Evolutionary conservation across 2,113 vertebrate genomes (phyloP).

Genomic region (Notothenia coriiceps): DNA sequence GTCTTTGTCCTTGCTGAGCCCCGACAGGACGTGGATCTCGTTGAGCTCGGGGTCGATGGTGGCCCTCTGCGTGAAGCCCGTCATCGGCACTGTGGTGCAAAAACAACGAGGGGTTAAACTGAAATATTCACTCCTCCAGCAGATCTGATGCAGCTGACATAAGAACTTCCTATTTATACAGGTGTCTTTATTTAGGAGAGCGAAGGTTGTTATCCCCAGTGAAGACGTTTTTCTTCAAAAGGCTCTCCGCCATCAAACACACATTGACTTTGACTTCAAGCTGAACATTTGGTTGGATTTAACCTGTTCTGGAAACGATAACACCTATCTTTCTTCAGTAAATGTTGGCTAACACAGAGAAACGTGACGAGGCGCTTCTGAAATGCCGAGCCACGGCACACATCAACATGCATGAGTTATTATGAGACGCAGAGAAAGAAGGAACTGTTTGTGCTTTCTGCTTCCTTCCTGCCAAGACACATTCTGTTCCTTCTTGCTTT

Average conservation of each 20-base stretch:
- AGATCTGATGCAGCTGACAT: neutral
- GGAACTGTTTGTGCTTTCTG: slow-evolving; percentile 48
- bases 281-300: too few species aligned
- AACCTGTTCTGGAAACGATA: too few species aligned
- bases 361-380: neutral
- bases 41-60: slow-evolving; percentile 98
- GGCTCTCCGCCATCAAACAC: too few species aligned
- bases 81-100: slow-evolving; percentile 92
- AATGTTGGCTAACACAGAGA: neutral
- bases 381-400: slow-evolving; percentile 3
- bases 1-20: slow-evolving; percentile 99
- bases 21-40: slow-evolving; percentile 98
- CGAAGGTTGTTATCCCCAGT: too few species aligned
- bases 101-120: slow-evolving; percentile 1
- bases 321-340: too few species aligned
- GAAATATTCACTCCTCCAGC: neutral
- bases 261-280: too few species aligned
- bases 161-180: neutral
- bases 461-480: slow-evolving; percentile 72
- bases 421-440: slow-evolving; percentile 18
- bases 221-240: too few species aligned
- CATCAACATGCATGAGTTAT: slow-evolving; percentile 59
- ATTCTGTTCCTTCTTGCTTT: slow-evolving; percentile 62
- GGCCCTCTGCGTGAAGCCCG: slow-evolving; percentile 97
- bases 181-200: too few species aligned